phyloP scores from a whole-genome alignment of 2,113 vertebrate species.

The Brachypodius melanocephalos region DNA sequence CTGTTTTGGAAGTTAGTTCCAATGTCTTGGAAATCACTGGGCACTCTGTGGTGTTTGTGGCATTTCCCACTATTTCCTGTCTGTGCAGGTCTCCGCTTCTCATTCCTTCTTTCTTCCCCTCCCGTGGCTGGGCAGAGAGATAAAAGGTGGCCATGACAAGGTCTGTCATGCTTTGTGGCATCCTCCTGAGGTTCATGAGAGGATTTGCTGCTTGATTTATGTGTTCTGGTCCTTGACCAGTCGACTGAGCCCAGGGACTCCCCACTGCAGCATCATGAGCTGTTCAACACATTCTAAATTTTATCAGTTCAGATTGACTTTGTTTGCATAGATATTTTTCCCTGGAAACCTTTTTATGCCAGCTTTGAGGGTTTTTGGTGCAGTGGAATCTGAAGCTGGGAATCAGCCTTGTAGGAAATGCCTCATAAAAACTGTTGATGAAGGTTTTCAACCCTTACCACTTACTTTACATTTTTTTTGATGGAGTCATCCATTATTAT shows the following conservation, averaged over 20 bases:
- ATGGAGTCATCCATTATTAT: neutral
- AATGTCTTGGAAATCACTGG: neutral
- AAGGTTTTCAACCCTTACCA: neutral
- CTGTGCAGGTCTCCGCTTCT: neutral
- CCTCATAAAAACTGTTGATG: neutral
- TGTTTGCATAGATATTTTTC: neutral
- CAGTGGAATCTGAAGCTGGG: neutral
- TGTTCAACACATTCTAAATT: neutral
- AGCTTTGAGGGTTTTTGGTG: neutral
- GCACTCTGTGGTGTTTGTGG: neutral
- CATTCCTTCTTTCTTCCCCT: neutral
- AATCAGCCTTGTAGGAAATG: neutral
- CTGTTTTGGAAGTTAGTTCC: neutral
- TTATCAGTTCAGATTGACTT: neutral
- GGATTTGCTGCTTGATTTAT: neutral
- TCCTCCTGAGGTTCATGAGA: neutral
- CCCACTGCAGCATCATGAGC: fast-evolving
- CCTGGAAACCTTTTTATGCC: neutral
- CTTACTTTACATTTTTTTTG: neutral
- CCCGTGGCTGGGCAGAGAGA: neutral
- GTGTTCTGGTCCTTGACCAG: neutral
- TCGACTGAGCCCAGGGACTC: neutral
- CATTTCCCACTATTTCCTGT: neutral
- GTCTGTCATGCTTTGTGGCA: neutral
- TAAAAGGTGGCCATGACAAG: fast-evolving